These are phyloP conservation scores for Chrysodeixis includens DNA, from an alignment of 2,888 invertebrate species.

Conservation along the genomic window DNA sequence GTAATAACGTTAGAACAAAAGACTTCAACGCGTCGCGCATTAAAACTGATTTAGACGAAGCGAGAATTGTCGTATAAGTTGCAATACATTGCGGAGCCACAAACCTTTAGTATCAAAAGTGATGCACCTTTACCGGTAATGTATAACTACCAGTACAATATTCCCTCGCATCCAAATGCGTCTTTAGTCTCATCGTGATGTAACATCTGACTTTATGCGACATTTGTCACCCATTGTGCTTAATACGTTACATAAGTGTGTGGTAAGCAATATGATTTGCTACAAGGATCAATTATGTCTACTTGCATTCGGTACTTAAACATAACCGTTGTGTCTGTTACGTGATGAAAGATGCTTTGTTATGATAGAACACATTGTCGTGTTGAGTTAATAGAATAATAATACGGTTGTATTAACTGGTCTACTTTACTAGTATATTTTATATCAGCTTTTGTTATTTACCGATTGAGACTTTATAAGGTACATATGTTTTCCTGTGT, in stretches of 20 bases:
- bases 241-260: constrained; percentile 39
- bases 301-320: background rate
- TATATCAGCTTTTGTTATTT: too few relatives aligned
- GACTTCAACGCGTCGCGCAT: constrained; percentile 77
- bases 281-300: constrained; percentile 17
- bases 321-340: background rate
- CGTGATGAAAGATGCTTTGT: constrained; percentile 2
- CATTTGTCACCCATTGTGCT: constrained; percentile 45
- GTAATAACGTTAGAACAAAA: constrained; percentile 62
- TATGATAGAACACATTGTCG: background rate
- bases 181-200: constrained; percentile 33
- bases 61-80: background rate
- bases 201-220: constrained; percentile 33
- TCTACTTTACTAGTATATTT: too few relatives aligned
- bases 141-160: too few relatives aligned
- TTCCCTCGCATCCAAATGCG: too few relatives aligned
- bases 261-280: constrained; percentile 30
- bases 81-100: background rate
- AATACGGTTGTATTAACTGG: too few relatives aligned
- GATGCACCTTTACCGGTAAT: too few relatives aligned
- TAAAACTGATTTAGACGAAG: background rate
- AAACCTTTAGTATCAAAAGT: too few relatives aligned
- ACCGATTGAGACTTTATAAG: too few relatives aligned
- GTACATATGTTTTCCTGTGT: too few relatives aligned
- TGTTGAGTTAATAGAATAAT: background rate